Percentiles rank a stretch among this genome's conserved stretches.
These are phyloP conservation scores for Steatornis caripensis DNA, from an alignment of 2,113 vertebrate genomes.

Conservation along the genomic window DNA sequence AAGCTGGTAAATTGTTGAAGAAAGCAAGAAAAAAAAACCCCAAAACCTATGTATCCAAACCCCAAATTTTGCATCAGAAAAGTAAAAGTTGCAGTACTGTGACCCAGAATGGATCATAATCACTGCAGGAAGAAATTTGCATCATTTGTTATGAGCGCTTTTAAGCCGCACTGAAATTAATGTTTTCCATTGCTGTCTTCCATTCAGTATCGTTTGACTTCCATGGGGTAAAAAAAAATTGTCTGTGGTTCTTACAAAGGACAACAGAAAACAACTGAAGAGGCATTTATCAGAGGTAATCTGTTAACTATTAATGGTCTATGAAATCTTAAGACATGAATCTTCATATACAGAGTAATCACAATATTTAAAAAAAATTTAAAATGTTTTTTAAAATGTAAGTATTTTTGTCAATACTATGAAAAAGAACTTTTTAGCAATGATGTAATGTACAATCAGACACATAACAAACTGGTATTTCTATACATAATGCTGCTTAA, in stretches of 20 bases:
- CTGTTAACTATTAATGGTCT: background rate
- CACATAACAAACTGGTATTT: background rate
- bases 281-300: background rate
- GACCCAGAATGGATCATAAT: background rate
- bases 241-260: background rate
- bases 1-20: background rate
- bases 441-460: background rate
- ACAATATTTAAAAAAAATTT: background rate
- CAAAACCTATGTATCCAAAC: background rate
- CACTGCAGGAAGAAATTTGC: background rate
- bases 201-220: background rate
- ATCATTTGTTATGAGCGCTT: background rate
- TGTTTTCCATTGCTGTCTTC: background rate
- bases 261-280: background rate
- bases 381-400: background rate
- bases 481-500: background rate
- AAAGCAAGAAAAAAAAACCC: background rate
- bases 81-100: background rate
- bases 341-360: background rate
- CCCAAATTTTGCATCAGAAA: background rate
- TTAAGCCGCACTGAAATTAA: background rate
- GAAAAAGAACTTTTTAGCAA: background rate
- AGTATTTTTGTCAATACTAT: background rate
- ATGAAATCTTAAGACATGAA: background rate
- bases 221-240: fast-evolving